Evolutionary conservation across 2,888 invertebrate genomes (phyloP).

Genomic region (Cantharis rufa): DNA sequence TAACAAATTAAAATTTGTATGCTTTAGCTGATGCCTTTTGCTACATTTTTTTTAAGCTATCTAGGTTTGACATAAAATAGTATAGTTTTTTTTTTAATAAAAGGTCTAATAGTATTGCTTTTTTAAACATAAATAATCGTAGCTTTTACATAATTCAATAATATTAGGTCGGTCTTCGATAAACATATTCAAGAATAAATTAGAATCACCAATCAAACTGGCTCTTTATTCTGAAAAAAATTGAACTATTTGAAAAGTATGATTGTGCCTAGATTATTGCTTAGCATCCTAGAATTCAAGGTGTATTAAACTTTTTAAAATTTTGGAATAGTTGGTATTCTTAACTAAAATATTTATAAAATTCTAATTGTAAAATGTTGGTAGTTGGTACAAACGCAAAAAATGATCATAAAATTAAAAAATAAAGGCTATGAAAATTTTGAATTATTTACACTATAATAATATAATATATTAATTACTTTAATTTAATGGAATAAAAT

Average conservation of each 20-base stretch:
- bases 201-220: background rate
- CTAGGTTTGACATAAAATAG: background rate
- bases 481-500: no score
- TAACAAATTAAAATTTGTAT: background rate
- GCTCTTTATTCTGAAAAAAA: background rate
- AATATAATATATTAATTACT: no score
- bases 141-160: background rate
- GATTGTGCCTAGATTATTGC: background rate
- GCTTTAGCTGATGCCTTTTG: background rate
- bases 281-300: no score
- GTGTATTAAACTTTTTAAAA: no score
- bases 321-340: no score
- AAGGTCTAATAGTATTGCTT: background rate
- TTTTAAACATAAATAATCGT: background rate
- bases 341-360: no score
- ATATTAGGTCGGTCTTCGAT: background rate
- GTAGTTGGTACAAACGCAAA: no score
- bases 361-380: no score
- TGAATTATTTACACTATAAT: no score
- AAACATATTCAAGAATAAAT: background rate
- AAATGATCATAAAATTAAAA: no score
- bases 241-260: background rate
- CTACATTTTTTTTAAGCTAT: background rate
- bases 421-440: no score
- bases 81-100: background rate